Evolutionary conservation across 2,888 invertebrate species (phyloP).

Genomic region (Stenolophus ochropezus): DNA sequence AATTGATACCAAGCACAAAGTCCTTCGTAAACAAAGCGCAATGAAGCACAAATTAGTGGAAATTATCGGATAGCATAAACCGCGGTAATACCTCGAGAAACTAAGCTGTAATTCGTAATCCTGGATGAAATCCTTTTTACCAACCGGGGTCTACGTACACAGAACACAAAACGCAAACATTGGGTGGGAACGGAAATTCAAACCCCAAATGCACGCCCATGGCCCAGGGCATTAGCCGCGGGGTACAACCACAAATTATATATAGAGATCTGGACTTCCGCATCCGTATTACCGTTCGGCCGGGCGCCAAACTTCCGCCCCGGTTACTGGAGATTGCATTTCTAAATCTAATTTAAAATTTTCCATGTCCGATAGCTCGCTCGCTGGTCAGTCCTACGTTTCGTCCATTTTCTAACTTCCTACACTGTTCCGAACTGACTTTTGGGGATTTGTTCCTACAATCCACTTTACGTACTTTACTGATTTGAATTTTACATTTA

Average conservation of each 20-base stretch:
- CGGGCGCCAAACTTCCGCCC: background rate
- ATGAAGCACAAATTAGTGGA: slow-evolving; percentile 10
- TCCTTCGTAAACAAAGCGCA: slow-evolving; percentile 19
- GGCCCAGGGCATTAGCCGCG: slow-evolving; percentile 4
- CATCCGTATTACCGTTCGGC: slow-evolving; percentile 3
- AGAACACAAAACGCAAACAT: slow-evolving; percentile 29
- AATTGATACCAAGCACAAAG: background rate
- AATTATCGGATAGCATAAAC: slow-evolving; percentile 32
- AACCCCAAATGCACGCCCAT: slow-evolving; percentile 39
- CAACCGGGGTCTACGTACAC: slow-evolving; percentile 15
- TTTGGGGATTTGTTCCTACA: slow-evolving; percentile 1
- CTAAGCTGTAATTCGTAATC: slow-evolving; percentile 29
- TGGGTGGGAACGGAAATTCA: slow-evolving; percentile 23
- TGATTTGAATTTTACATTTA: no score
- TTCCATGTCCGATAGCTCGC: slow-evolving; percentile 10
- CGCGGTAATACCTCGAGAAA: slow-evolving; percentile 13
- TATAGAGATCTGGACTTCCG: background rate
- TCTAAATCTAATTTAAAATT: slow-evolving; percentile 51
- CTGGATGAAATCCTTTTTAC: slow-evolving; percentile 24
- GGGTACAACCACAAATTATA: slow-evolving; percentile 35
- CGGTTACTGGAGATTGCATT: slow-evolving; percentile 10
- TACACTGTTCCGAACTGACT: background rate
- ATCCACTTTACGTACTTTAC: no score
- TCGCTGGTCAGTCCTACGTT: background rate
- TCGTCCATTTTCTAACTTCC: background rate